These are phyloP conservation scores for Archaeoteleia sp. DNA, from an alignment of 2,888 invertebrate species.

Conservation along the genomic window DNA sequence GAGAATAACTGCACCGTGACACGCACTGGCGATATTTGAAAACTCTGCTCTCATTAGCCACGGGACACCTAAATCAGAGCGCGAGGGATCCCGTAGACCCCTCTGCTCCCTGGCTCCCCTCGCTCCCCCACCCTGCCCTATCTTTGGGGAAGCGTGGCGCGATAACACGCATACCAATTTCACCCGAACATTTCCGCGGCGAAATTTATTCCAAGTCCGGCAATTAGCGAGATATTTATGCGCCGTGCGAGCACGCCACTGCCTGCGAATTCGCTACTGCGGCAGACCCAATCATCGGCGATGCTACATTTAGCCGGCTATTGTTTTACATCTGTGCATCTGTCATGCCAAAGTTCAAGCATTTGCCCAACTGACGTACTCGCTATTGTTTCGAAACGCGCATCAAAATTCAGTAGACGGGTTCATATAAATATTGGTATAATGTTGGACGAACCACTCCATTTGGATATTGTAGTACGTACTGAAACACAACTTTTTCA, in stretches of 20 bases:
- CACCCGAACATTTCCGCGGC: slow-evolving; percentile 60
- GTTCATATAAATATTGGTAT: too few relatives aligned
- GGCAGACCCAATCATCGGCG: slow-evolving; percentile 41
- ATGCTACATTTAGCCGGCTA: slow-evolving; percentile 32
- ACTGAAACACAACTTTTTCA: too few relatives aligned
- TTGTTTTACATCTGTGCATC: slow-evolving; percentile 37
- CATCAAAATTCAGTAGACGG: background rate
- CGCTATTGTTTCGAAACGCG: slow-evolving; percentile 30
- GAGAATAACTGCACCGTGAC: too few relatives aligned
- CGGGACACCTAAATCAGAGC: slow-evolving; percentile 44
- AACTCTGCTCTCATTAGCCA: slow-evolving; percentile 37
- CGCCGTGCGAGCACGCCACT: slow-evolving; percentile 58
- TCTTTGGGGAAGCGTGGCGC: slow-evolving; percentile 50
- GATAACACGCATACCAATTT: slow-evolving; percentile 51
- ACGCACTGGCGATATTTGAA: slow-evolving; percentile 26
- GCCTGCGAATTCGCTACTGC: slow-evolving; percentile 19
- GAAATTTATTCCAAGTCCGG: slow-evolving; percentile 67
- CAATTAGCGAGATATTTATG: slow-evolving; percentile 71
- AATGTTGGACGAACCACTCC: too few relatives aligned
- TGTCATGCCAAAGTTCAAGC: slow-evolving; percentile 29
- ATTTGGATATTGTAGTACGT: too few relatives aligned
- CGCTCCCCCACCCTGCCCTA: too few relatives aligned
- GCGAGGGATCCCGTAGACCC: too few relatives aligned
- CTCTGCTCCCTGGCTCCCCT: too few relatives aligned
- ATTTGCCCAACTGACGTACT: slow-evolving; percentile 33